Conservation (phyloP, 1,140 invertebrate genomes). For the Dinothrombium tinctorium region DNA sequence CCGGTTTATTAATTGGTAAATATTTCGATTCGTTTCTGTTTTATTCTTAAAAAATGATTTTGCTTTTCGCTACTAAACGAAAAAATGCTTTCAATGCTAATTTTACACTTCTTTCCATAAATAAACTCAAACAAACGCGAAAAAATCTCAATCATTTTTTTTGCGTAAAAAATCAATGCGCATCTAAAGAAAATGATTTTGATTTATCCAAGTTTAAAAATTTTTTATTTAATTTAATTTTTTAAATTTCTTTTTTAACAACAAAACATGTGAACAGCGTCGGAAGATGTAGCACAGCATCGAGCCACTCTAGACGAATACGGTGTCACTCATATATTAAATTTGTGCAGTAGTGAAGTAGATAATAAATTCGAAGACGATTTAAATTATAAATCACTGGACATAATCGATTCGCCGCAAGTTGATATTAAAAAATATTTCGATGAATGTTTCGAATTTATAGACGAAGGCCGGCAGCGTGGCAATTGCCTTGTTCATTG, state of each 20-base stretch:
- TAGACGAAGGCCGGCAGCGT: constrained; percentile 18
- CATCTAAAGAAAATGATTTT: no score
- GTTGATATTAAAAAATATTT: constrained; percentile 18
- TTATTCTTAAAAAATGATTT: no score
- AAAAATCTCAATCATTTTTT: no score
- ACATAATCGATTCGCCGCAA: constrained; percentile 18
- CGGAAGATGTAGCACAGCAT: constrained; percentile 49
- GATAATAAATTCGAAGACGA: constrained; percentile 19
- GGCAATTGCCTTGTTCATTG: constrained; percentile 62
- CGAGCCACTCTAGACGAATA: constrained; percentile 30
- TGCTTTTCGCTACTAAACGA: no score
- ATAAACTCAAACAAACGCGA: neutral
- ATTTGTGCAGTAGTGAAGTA: constrained; percentile 19
- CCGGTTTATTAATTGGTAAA: constrained; percentile 12
- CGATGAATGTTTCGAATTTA: constrained; percentile 19
- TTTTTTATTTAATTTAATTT: no score
- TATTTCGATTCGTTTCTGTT: neutral
- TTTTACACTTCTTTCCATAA: neutral
- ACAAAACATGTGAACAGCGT: constrained; percentile 31
- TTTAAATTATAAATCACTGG: constrained; percentile 21
- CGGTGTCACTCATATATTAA: constrained; percentile 40
- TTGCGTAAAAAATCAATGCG: no score
- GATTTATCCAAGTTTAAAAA: no score
- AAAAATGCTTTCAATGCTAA: no score
- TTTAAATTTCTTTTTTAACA: no score